Base-by-base conservation (phyloP, 2,888 invertebrate species). In the Cerastis rubricosa region DNA sequence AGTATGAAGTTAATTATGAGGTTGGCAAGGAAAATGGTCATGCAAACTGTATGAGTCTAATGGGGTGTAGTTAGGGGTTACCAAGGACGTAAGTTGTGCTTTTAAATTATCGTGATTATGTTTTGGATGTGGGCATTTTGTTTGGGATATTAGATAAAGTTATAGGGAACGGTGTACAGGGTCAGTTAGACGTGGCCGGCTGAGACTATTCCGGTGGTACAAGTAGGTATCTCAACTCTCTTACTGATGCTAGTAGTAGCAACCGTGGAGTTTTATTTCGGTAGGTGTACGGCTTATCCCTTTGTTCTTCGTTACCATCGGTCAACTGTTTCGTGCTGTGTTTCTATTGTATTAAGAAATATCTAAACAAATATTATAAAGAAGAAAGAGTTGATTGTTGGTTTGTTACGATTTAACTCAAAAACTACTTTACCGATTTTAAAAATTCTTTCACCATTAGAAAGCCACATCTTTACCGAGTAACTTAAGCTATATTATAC, bases 31-130 rank as follows among this genome's bases (percentile, higher is more conserved):
- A 74, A 81, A 61, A 54, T 47, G 40, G 14, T 49, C 63, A 57
- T 75, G 63, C 43, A 64, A 81, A 64, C 68, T 68, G 11, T 81
- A 81, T 45, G 43, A 81, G 54, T 35, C 3, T 25, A 59, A 72
- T 65, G 25, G 8, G 22, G 25, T 45, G 47, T 22, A 43, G 43
- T 79, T 57, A 14, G 1, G 17, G 19, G 14, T 64, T 43, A 70
- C 45, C 19, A 17, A 54, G 14, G 9, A 25, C 9, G 25, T 54
- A n/a, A 70, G 7, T 51, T n/a, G 69, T 29, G n/a, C 4, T 47
- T 79, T 47, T 40, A 51, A 79, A 77, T 78, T 61, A 63, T 8
- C 0, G 14, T 69, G 0, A 35, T 64, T 43, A 45, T 25, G 12
- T 59, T 49, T 47, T 25, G 6, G 19, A 40, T 40, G 29, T 35